phyloP scores from a whole-genome alignment of 2,113 vertebrate genomes.

The Xyrauchen texanus region DNA sequence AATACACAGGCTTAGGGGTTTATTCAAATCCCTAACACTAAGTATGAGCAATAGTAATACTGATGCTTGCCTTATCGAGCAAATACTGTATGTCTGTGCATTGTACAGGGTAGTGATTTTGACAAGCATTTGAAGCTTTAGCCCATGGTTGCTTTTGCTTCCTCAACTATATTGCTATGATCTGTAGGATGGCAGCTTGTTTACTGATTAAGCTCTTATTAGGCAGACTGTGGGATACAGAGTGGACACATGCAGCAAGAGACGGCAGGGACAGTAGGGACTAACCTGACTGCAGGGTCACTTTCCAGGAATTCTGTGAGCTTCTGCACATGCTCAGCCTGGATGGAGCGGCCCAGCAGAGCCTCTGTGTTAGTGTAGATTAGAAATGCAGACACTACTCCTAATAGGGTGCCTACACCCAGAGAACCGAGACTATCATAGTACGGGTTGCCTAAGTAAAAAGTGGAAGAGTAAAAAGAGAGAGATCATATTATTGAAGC shows the following conservation, averaged over 20 bases:
- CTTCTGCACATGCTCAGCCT: conserved; percentile 88
- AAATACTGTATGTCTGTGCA: too few species aligned
- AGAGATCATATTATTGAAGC: background rate
- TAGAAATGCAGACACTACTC: conserved; percentile 90
- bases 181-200: background rate
- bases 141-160: background rate
- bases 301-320: conserved; percentile 95
- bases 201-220: background rate
- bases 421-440: conserved; percentile 94
- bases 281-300: conserved; percentile 92
- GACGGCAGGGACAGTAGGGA: background rate
- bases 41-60: too few species aligned
- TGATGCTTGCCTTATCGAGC: too few species aligned
- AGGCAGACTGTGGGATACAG: conserved; percentile 4
- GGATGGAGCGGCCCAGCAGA: conserved; percentile 91
- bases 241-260: background rate
- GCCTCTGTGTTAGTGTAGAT: conserved; percentile 98
- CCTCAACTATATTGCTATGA: background rate
- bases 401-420: conserved; percentile 90
- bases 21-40: too few species aligned
- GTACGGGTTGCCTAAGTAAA: conserved; percentile 80
- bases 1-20: too few species aligned
- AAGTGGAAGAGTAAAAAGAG: background rate
- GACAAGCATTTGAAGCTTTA: too few species aligned
- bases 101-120: too few species aligned